These are phyloP conservation scores for Drosophila tristis DNA, from an alignment of 1,140 invertebrate species.

Conservation along the genomic window DNA sequence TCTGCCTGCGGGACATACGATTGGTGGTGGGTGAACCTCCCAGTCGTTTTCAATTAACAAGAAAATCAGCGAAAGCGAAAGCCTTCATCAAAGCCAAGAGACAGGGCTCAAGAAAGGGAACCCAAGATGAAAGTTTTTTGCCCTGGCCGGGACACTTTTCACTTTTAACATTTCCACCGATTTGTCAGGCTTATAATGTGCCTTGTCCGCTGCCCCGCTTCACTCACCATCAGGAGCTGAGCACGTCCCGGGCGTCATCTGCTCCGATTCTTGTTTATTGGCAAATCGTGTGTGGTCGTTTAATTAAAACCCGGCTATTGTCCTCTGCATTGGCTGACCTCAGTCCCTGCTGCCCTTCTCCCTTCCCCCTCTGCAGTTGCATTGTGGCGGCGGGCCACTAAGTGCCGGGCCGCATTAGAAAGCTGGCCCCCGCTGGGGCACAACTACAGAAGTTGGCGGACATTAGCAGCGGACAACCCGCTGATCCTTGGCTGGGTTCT, in stretches of 20 bases:
- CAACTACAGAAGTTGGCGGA: constrained; percentile 40
- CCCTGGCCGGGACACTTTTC: not conserved
- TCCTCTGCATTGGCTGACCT: constrained; percentile 32
- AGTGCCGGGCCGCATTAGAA: constrained; percentile 45
- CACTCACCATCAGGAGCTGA: not conserved
- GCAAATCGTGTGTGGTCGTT: constrained; percentile 47
- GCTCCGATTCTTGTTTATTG: constrained; percentile 48
- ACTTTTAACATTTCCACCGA: constrained; percentile 41
- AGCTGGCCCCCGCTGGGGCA: constrained; percentile 18
- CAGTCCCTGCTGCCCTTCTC: not conserved
- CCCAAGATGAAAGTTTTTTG: constrained; percentile 19
- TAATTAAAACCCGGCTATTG: constrained; percentile 68
- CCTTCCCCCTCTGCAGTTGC: constrained; percentile 24
- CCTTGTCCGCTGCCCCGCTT: constrained; percentile 1
- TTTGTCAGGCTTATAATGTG: constrained; percentile 51
- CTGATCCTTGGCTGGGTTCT: constrained; percentile 58
- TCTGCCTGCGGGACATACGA: constrained; percentile 7
- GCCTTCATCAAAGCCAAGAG: constrained; percentile 32
- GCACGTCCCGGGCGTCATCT: constrained; percentile 41
- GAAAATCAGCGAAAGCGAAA: constrained; percentile 37
- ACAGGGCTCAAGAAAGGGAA: constrained; percentile 2
- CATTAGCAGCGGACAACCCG: constrained; percentile 53
- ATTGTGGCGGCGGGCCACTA: constrained; percentile 32
- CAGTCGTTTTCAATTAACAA: constrained; percentile 67
- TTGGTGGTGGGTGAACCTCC: not conserved